phyloP scores from a whole-genome alignment of 2,113 vertebrate genomes.

The Colinus virginianus region DNA sequence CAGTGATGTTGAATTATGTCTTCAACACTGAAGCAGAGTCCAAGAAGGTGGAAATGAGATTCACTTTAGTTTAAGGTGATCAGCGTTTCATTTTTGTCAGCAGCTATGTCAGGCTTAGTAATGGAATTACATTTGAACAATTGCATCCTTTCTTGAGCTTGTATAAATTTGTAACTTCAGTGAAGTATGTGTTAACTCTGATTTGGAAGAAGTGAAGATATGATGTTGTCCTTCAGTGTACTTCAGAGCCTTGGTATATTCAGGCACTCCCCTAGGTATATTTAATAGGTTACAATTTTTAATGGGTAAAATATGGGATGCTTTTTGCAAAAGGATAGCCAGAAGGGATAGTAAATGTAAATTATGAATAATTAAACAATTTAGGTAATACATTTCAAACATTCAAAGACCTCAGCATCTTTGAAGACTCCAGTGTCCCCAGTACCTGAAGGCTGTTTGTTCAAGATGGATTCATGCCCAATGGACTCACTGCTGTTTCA shows the following conservation, averaged over 20 bases:
- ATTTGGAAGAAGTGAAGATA: not conserved
- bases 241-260: not conserved
- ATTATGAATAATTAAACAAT: not conserved
- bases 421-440: not conserved
- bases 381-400: not conserved
- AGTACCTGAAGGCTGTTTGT: not conserved
- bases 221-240: not conserved
- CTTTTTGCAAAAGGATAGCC: not conserved
- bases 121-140: not conserved
- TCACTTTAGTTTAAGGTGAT: not conserved
- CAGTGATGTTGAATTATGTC: not conserved
- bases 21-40: not conserved
- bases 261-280: not conserved
- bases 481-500: not conserved
- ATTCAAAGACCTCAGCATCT: not conserved
- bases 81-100: not conserved
- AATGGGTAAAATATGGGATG: not conserved
- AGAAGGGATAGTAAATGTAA: not conserved
- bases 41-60: not conserved
- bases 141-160: not conserved
- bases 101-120: not conserved
- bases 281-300: not conserved
- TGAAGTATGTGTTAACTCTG: not conserved
- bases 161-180: not conserved
- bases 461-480: not conserved